Evolutionary conservation across 2,113 vertebrate species (phyloP).

Genomic region (Caloenas nicobarica): DNA sequence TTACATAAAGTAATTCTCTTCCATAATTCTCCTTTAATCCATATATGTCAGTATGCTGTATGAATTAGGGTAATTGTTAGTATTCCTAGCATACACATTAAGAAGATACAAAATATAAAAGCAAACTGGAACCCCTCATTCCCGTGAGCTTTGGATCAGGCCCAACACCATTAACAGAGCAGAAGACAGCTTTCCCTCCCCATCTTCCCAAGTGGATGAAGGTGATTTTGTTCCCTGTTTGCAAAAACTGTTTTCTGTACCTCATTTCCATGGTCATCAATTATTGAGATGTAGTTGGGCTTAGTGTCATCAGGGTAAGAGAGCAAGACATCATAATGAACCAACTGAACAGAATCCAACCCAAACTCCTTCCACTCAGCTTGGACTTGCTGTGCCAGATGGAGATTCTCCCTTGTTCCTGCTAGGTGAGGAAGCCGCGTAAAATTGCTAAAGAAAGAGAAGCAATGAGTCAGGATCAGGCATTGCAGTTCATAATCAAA

Average conservation of each 20-base stretch:
- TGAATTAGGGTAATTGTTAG: neutral
- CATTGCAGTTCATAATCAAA: neutral
- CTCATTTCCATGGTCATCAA: constrained; percentile 83
- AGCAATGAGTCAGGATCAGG: neutral
- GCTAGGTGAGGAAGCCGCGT: constrained; percentile 91
- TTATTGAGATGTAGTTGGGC: constrained; percentile 90
- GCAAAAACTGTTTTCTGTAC: constrained; percentile 67
- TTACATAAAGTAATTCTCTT: neutral
- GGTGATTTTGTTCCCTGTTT: neutral
- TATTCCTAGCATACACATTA: neutral
- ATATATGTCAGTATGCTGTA: neutral
- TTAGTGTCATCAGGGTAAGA: constrained; percentile 88
- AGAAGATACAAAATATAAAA: neutral
- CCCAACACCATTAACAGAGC: neutral
- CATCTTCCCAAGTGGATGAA: neutral
- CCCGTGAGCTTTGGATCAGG: neutral
- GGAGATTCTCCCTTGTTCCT: constrained; percentile 87
- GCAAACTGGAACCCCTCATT: neutral
- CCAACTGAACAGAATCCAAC: constrained; percentile 87
- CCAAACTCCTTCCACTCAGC: constrained; percentile 89
- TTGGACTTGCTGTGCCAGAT: constrained; percentile 86
- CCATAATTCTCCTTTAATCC: neutral
- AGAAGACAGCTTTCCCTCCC: neutral
- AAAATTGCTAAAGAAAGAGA: constrained; percentile 84
- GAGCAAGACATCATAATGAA: constrained; percentile 90